Evolutionary conservation across 1,140 invertebrate species (phyloP).

Genomic region (Panonychus citri): DNA sequence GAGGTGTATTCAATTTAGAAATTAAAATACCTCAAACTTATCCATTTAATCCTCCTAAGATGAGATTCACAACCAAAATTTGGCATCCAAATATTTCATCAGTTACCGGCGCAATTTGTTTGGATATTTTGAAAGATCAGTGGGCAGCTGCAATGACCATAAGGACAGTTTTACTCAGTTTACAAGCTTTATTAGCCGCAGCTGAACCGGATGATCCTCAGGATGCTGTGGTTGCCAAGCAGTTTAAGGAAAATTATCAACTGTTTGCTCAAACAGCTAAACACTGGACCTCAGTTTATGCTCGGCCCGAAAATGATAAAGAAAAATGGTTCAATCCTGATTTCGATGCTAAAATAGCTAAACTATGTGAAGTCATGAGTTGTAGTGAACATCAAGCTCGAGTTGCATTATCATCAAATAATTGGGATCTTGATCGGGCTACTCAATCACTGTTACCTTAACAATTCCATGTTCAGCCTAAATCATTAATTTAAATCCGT

Average conservation of each 20-base stretch:
- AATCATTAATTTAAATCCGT: no score
- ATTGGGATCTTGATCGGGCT: constrained; percentile 40
- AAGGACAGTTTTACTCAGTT: constrained; percentile 70
- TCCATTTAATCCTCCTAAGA: constrained; percentile 94
- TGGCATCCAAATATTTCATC: constrained; percentile 99
- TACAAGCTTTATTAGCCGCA: constrained; percentile 59
- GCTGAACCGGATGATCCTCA: constrained; percentile 87
- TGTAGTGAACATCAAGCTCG: constrained; percentile 53
- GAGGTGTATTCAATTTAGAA: constrained; percentile 73
- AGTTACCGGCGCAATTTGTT: constrained; percentile 83
- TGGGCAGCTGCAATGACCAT: constrained; percentile 99
- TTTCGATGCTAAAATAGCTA: constrained; percentile 40
- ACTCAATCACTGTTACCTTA: constrained; percentile 8
- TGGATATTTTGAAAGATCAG: constrained; percentile 98
- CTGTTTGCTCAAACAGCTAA: constrained; percentile 68
- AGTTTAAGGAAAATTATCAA: constrained; percentile 67
- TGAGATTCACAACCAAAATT: constrained; percentile 75
- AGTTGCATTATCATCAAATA: constrained; percentile 58
- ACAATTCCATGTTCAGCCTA: no score
- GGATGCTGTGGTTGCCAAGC: constrained; percentile 87
- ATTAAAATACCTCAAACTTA: constrained; percentile 95
- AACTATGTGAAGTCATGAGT: constrained; percentile 56
- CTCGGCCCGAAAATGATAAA: constrained; percentile 20
- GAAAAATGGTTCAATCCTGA: constrained; percentile 2
- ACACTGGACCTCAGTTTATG: constrained; percentile 88